phyloP scores from a whole-genome alignment of 1,140 invertebrate species.

The Heliconius congener region DNA sequence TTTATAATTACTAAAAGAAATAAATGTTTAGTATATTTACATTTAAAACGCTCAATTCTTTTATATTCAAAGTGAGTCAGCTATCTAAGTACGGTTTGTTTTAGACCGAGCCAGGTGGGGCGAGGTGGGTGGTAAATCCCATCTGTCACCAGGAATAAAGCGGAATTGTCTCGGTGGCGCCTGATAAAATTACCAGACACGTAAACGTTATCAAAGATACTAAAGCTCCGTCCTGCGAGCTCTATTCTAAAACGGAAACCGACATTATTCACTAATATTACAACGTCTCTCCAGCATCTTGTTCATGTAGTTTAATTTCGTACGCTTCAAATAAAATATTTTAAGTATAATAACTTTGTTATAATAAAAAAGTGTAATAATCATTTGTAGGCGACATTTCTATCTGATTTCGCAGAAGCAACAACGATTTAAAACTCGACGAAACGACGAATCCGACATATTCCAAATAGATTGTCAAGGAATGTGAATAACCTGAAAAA shows the following conservation, averaged over 20 bases:
- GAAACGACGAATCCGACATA: not conserved
- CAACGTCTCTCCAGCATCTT: conserved; percentile 11
- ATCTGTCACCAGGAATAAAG: conserved; percentile 58
- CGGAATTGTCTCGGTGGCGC: conserved; percentile 42
- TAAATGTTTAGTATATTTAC: too few species aligned
- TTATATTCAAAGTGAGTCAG: conserved; percentile 33
- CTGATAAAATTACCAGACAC: conserved; percentile 59
- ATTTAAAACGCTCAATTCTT: not conserved
- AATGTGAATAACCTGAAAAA: not conserved
- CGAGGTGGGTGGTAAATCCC: conserved; percentile 45
- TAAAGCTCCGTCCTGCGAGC: conserved; percentile 36
- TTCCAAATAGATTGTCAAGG: not conserved
- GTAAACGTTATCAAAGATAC: conserved; percentile 52
- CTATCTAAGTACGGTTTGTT: conserved; percentile 41
- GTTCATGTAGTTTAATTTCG: conserved; percentile 12
- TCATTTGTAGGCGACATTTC: not conserved
- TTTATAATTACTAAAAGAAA: too few species aligned
- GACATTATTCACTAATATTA: conserved; percentile 32
- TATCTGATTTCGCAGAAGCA: conserved; percentile 1
- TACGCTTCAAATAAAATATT: not conserved
- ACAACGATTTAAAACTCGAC: not conserved
- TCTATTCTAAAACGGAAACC: conserved; percentile 37
- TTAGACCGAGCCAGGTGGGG: conserved; percentile 10
- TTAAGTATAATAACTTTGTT: not conserved
- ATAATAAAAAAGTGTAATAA: conserved; percentile 7